phyloP scores from a whole-genome alignment of 2,113 vertebrate genomes.

The Sander lucioperca region DNA sequence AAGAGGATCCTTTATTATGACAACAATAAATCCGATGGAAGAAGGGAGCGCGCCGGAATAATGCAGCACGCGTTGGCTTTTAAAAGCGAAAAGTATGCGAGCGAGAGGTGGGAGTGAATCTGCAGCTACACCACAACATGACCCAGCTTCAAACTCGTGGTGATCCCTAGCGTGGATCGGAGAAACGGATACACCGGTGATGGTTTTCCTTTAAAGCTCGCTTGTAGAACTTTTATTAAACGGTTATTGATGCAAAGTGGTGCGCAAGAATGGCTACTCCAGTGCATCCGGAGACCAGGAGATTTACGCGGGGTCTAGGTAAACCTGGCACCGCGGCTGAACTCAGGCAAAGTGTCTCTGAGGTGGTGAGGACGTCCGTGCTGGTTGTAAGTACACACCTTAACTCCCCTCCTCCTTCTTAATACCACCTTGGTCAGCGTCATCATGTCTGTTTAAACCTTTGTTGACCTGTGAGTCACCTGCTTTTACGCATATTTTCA shows the following conservation, averaged over 20 bases:
- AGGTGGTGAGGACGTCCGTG: constrained; percentile 95
- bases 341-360: constrained; percentile 95
- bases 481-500: constrained; percentile 6
- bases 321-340: constrained; percentile 97
- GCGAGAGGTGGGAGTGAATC: constrained; percentile 29
- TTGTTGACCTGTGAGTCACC: not conserved
- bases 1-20: constrained; percentile 45
- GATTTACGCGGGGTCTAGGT: constrained; percentile 93
- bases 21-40: constrained; percentile 23
- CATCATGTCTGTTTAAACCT: not conserved
- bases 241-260: constrained; percentile 47
- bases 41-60: constrained; percentile 1
- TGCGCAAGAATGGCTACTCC: constrained; percentile 73
- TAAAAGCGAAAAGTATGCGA: constrained; percentile 27
- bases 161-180: constrained; percentile 41
- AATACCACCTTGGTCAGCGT: too few species aligned
- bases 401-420: not conserved
- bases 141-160: constrained; percentile 51
- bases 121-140: constrained; percentile 52
- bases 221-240: constrained; percentile 21
- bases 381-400: constrained; percentile 88
- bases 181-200: constrained; percentile 32
- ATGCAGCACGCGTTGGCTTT: constrained; percentile 2
- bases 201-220: constrained; percentile 34
- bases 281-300: constrained; percentile 91